Percentiles rank a stretch among this genome's conserved stretches.
These are phyloP conservation scores for Vanacampus margaritifer DNA, from an alignment of 2,113 vertebrate genomes.

Conservation along the genomic window DNA sequence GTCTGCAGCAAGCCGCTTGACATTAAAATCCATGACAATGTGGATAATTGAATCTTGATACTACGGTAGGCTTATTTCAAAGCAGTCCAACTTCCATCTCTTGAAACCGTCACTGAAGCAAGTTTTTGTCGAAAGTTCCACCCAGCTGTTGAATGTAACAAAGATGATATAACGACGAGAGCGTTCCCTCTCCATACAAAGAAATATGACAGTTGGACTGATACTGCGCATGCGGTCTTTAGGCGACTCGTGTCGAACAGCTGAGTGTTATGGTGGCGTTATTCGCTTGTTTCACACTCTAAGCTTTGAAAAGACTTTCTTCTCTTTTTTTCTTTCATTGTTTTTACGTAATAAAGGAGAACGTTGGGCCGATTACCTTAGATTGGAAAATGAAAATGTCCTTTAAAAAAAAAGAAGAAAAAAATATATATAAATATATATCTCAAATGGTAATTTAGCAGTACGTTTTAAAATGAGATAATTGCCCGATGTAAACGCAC, in stretches of 20 bases:
- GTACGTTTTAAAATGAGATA: too few species aligned
- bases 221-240: conserved; percentile 23
- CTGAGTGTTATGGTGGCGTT: neutral
- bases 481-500: too few species aligned
- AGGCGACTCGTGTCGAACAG: neutral
- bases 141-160: conserved; percentile 61
- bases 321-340: too few species aligned
- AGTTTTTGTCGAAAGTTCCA: conserved; percentile 53
- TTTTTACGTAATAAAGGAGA: neutral
- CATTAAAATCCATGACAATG: conserved; percentile 87
- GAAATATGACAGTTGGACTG: neutral
- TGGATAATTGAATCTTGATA: neutral
- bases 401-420: too few species aligned
- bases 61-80: conserved; percentile 3
- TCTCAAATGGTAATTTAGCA: too few species aligned
- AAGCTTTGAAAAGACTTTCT: neutral
- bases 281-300: conserved; percentile 9
- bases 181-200: neutral
- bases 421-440: too few species aligned
- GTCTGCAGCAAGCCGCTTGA: conserved; percentile 91
- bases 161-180: conserved; percentile 39
- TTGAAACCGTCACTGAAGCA: conserved; percentile 55
- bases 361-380: too few species aligned
- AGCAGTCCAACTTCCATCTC: conserved; percentile 38
- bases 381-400: too few species aligned